These are phyloP conservation scores for Pantherophis guttatus DNA, from an alignment of 2,113 vertebrate genomes.

Conservation along the genomic window DNA sequence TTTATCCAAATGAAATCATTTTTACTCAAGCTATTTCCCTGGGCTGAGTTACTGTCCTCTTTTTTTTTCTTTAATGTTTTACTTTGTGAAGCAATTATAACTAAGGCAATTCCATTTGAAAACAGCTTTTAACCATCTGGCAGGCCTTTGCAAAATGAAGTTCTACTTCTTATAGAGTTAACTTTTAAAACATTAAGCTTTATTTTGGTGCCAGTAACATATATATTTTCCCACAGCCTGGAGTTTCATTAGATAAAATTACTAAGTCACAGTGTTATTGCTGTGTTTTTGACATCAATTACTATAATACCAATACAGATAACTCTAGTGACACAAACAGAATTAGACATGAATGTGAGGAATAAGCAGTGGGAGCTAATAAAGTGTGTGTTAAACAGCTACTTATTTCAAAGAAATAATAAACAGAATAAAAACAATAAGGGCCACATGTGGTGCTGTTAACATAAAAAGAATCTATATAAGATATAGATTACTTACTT, in stretches of 20 bases:
- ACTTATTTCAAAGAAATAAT: slow-evolving; percentile 46
- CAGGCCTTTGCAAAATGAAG: background rate
- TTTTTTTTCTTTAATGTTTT: background rate
- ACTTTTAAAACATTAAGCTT: slow-evolving; percentile 31
- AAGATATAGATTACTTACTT: background rate
- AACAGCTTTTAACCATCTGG: slow-evolving; percentile 3
- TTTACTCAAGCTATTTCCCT: background rate
- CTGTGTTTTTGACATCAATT: slow-evolving; percentile 56
- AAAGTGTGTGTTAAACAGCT: slow-evolving; percentile 43
- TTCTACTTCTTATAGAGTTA: slow-evolving; percentile 7
- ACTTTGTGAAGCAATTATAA: background rate
- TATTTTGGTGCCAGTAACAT: slow-evolving; percentile 49
- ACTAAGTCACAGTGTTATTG: slow-evolving; percentile 55
- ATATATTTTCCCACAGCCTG: slow-evolving; percentile 46
- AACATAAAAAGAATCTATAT: slow-evolving; percentile 38
- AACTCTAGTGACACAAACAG: slow-evolving; percentile 48
- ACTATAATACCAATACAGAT: slow-evolving; percentile 57
- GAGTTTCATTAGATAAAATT: slow-evolving; percentile 55
- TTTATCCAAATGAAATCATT: background rate
- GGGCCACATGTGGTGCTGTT: slow-evolving; percentile 33
- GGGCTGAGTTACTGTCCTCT: background rate
- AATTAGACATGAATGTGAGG: slow-evolving; percentile 52
- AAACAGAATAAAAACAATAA: slow-evolving; percentile 36
- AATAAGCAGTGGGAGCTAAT: slow-evolving; percentile 56
- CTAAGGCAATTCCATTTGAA: background rate